Conservation (phyloP, 2,888 invertebrate species). For the Pristionchus mayeri region DNA sequence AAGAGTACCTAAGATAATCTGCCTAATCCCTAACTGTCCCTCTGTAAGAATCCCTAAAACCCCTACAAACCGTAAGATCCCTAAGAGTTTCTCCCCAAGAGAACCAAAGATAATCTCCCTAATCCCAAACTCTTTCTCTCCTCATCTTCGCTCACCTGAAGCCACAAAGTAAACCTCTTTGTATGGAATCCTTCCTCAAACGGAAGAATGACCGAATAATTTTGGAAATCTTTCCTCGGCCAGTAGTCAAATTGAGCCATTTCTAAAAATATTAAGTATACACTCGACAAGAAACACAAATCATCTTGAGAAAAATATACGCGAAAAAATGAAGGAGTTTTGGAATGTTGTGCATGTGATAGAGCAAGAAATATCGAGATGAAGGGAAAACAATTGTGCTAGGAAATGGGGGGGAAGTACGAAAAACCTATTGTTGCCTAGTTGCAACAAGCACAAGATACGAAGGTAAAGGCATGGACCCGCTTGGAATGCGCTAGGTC, state of each 20-base stretch:
- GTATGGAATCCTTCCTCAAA: conserved; percentile 96
- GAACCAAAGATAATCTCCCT: no score
- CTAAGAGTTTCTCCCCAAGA: no score
- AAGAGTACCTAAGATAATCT: no score
- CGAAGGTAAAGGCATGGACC: no score
- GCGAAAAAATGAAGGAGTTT: not conserved
- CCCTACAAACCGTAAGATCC: no score
- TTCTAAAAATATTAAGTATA: not conserved
- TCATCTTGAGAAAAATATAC: not conserved
- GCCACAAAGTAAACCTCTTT: conserved; percentile 68
- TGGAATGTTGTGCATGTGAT: not conserved
- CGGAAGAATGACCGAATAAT: conserved; percentile 93
- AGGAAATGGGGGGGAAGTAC: not conserved
- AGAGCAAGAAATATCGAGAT: not conserved
- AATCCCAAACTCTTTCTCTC: not conserved
- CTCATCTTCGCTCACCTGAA: conserved; percentile 23
- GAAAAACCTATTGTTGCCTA: not conserved
- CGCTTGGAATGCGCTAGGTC: no score
- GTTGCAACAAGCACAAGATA: not conserved
- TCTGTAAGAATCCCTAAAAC: no score
- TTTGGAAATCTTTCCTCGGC: conserved; percentile 78
- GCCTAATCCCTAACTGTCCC: no score
- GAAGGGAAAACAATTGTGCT: not conserved
- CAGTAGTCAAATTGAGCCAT: conserved; percentile 74
- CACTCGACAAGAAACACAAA: not conserved